phyloP scores from a whole-genome alignment of 2,797 vertebrate genomes.

The Synaphobranchus kaupii region DNA sequence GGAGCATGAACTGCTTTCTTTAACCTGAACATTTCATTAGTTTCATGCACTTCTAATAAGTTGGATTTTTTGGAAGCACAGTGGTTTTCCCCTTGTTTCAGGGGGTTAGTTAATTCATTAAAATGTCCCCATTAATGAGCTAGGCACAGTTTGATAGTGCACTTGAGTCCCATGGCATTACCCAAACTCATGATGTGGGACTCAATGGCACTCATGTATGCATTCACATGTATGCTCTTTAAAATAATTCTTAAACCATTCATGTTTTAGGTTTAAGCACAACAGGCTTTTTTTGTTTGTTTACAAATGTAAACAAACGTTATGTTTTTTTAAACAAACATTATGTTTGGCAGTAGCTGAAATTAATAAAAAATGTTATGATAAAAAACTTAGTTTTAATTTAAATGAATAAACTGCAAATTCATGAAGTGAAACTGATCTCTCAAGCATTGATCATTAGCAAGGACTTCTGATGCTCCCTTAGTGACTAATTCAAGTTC shows the following conservation, averaged over 20 bases:
- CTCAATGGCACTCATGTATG: constrained; percentile 12
- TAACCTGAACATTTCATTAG: background rate
- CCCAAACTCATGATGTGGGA: background rate
- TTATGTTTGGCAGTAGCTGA: background rate
- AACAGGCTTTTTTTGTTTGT: background rate
- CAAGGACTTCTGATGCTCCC: background rate
- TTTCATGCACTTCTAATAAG: background rate
- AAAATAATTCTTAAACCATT: background rate
- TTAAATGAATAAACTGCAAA: too few species aligned
- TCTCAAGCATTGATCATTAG: background rate
- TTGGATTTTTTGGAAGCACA: background rate
- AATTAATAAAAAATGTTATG: background rate
- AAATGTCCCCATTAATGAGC: constrained; percentile 14
- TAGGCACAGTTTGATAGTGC: constrained; percentile 20
- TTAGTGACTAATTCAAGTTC: background rate
- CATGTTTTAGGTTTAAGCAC: background rate
- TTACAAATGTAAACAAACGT: background rate
- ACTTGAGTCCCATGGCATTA: background rate
- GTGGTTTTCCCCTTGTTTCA: background rate
- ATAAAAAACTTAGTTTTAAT: too few species aligned
- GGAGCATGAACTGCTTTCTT: background rate
- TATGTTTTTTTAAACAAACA: background rate
- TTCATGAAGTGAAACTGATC: background rate
- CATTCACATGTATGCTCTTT: constrained; percentile 19
- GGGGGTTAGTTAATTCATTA: background rate